Percentiles rank a stretch among this genome's conserved stretches.
Conservation (phyloP, 2,888 invertebrate genomes). For the Cancer borealis region DNA sequence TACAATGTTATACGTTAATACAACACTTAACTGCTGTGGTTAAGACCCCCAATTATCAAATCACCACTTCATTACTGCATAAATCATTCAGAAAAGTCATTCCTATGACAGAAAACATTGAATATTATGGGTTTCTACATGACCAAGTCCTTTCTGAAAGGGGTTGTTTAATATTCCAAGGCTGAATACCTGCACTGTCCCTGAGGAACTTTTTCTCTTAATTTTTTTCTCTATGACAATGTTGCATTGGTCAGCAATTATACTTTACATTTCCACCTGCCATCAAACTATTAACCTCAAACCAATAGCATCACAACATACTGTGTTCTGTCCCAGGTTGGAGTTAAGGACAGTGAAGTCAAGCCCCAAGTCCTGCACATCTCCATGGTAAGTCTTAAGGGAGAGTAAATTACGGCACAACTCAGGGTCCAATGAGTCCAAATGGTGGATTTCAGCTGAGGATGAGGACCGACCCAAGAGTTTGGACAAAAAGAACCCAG, state of each 20-base stretch:
- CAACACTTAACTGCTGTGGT: too few species aligned
- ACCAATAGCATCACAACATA: slow-evolving; percentile 52
- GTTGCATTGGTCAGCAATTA: too few species aligned
- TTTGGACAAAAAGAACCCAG: slow-evolving; percentile 96
- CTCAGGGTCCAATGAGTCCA: slow-evolving; percentile 95
- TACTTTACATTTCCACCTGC: neutral
- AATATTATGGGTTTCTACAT: too few species aligned
- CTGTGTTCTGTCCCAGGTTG: slow-evolving; percentile 91
- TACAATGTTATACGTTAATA: neutral
- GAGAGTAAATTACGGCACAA: slow-evolving; percentile 94
- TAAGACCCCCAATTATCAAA: too few species aligned
- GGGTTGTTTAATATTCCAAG: too few species aligned
- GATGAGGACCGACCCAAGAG: slow-evolving; percentile 87
- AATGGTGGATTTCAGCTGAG: slow-evolving; percentile 91
- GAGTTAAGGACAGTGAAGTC: slow-evolving; percentile 96
- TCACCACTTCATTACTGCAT: too few species aligned
- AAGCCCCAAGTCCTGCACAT: slow-evolving; percentile 82
- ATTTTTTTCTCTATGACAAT: too few species aligned
- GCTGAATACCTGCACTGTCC: too few species aligned
- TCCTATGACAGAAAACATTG: too few species aligned
- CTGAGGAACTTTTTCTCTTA: too few species aligned
- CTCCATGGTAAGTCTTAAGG: slow-evolving; percentile 83
- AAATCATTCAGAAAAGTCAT: too few species aligned
- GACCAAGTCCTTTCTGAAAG: too few species aligned
- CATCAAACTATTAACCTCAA: neutral